Base-by-base conservation (phyloP, 2,888 invertebrate genomes). In the Cantharis flavilabris region DNA sequence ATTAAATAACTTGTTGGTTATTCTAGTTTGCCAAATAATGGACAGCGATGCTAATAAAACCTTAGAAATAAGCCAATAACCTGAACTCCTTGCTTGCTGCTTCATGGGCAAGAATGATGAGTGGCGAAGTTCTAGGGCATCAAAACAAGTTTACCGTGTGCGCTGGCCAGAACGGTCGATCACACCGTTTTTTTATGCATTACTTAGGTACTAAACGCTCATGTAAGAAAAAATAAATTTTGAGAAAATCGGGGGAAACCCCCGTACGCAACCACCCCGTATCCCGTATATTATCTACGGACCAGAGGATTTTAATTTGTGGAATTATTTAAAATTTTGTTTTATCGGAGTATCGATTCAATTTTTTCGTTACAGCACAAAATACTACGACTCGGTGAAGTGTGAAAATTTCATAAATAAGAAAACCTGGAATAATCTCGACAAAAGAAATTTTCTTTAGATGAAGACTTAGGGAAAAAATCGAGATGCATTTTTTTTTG, bases 81-180 rank as follows among this genome's bases (percentile, higher is more conserved):
- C 79, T 72, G 69, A 67, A 67, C 65, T 67, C 23, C 65, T 67
- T 77, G 76, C 49, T 49, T 49, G 49, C 49, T 49, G 49, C 79
- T 79, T 73, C 78, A 76, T 76, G 79, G 76, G 76, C 76, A 79
- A 79, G 79, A 79, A 79, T 79, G 79, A 79, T 79, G 79, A 79
- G 76, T 78, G 80, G 80, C 80, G 80, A 83, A 82, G 82, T 82
- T 83, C 83, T 83, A 83, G 84, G 84, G 82, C 85, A 84, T 79
- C 82, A 83, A 85, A 49, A 85, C 85, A 82, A 84, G 85, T 85
- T 85, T 83, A 82, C 83, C 81, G 85, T 85, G 85, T 82, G 83
- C 85, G 86, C 82, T 85, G 84, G 84, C 85, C 86, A 86, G 86
- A 87, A 86, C 87, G 87, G 87, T 87, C 87, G 87, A 87, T 87